These are phyloP conservation scores for Polypedilum pembai DNA, from an alignment of 1,140 invertebrate species.

Conservation along the genomic window DNA sequence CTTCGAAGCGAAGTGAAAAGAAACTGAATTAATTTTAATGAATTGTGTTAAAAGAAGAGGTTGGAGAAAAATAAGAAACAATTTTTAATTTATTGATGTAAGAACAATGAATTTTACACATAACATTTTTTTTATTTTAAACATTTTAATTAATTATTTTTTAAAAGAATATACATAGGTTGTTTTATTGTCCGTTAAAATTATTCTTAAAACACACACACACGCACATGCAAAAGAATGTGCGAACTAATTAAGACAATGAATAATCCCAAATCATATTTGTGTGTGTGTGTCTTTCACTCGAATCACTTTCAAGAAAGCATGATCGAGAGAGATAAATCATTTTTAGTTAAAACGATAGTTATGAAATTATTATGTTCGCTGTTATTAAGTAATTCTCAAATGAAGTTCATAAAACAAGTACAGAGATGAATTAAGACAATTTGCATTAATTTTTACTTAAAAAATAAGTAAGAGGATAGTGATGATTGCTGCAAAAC, in stretches of 20 bases:
- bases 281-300: too few relatives aligned
- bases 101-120: too few relatives aligned
- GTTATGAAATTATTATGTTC: slow-evolving; percentile 19
- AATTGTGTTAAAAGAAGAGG: too few relatives aligned
- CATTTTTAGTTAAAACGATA: slow-evolving; percentile 13
- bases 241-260: too few relatives aligned
- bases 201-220: slow-evolving; percentile 11
- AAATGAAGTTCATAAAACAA: neutral
- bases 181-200: slow-evolving; percentile 12
- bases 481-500: neutral
- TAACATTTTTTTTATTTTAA: too few relatives aligned
- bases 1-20: neutral
- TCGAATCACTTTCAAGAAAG: too few relatives aligned
- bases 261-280: too few relatives aligned
- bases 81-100: too few relatives aligned
- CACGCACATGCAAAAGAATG: neutral
- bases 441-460: slow-evolving; percentile 10
- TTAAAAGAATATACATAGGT: slow-evolving; percentile 19
- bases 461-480: neutral
- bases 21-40: neutral
- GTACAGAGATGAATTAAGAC: neutral
- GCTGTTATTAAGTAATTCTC: slow-evolving; percentile 12
- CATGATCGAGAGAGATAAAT: neutral
- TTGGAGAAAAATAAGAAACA: too few relatives aligned
- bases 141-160: neutral